Evolutionary conservation across 1,140 invertebrate species (phyloP).

Genomic region (Brachionus manjavacas): DNA sequence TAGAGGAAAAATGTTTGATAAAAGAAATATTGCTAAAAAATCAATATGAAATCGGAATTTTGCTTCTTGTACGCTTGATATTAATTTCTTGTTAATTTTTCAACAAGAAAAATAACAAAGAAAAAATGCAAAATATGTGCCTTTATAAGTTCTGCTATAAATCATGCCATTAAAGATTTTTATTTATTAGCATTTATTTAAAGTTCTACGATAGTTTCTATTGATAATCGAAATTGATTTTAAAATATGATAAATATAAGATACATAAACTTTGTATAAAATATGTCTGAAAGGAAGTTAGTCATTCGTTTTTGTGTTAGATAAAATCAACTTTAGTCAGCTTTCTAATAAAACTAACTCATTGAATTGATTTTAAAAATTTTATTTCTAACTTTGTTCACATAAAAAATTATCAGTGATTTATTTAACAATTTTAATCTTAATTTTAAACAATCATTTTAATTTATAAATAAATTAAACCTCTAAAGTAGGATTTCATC

Average conservation of each 20-base stretch:
- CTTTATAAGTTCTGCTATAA: background rate
- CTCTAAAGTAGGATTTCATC: too few relatives aligned
- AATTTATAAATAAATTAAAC: background rate
- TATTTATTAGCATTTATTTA: slow-evolving; percentile 7
- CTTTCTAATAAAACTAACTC: background rate
- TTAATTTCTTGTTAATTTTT: background rate
- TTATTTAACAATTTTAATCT: background rate
- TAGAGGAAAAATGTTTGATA: background rate
- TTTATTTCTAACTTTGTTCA: background rate
- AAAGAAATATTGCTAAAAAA: background rate
- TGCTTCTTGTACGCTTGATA: background rate
- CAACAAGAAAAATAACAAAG: background rate
- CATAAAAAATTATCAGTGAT: background rate
- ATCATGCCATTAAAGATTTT: background rate
- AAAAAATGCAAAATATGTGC: background rate
- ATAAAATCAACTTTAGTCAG: background rate
- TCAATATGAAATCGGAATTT: background rate
- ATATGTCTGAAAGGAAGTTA: background rate
- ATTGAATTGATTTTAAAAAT: background rate
- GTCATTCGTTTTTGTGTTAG: background rate
- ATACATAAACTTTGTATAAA: background rate
- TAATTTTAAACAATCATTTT: background rate
- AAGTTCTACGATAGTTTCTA: background rate
- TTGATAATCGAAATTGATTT: background rate
- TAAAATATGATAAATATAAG: background rate